Evolutionary conservation across 2,113 vertebrate species (phyloP).

Genomic region (Lepisosteus osseus): DNA sequence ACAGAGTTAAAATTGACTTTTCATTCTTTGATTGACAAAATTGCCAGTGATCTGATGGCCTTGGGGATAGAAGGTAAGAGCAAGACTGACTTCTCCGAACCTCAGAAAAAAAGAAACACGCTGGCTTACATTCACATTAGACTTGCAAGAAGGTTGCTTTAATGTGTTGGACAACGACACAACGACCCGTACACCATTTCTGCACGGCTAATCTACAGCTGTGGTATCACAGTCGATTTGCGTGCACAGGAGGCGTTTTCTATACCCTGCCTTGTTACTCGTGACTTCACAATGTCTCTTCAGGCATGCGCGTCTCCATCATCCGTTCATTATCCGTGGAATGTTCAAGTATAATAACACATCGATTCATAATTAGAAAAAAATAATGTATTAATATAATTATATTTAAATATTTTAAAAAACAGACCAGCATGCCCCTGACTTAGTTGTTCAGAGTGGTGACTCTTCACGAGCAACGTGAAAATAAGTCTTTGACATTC

Average conservation of each 20-base stretch:
- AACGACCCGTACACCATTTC: slow-evolving; percentile 1
- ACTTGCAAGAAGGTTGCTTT: not conserved
- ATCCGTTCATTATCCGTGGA: no score
- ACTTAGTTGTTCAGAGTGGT: no score
- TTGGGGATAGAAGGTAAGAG: slow-evolving; percentile 1
- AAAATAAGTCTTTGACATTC: no score
- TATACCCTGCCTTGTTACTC: not conserved
- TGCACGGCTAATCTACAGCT: not conserved
- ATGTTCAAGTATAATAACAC: no score
- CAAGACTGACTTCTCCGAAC: not conserved
- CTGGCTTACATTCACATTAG: slow-evolving; percentile 1
- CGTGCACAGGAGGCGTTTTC: not conserved
- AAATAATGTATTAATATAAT: no score
- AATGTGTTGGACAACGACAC: not conserved
- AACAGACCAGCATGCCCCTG: no score
- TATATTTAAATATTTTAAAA: no score
- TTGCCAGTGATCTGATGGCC: slow-evolving; percentile 4
- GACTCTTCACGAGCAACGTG: no score
- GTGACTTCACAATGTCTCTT: not conserved
- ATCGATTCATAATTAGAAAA: no score
- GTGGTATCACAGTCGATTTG: not conserved
- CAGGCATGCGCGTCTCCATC: not conserved
- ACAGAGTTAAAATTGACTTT: slow-evolving; percentile 1
- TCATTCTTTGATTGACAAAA: slow-evolving; percentile 7
- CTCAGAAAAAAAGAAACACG: not conserved